Conservation (phyloP, 2,888 invertebrate species). For the Apamea epomidion region DNA sequence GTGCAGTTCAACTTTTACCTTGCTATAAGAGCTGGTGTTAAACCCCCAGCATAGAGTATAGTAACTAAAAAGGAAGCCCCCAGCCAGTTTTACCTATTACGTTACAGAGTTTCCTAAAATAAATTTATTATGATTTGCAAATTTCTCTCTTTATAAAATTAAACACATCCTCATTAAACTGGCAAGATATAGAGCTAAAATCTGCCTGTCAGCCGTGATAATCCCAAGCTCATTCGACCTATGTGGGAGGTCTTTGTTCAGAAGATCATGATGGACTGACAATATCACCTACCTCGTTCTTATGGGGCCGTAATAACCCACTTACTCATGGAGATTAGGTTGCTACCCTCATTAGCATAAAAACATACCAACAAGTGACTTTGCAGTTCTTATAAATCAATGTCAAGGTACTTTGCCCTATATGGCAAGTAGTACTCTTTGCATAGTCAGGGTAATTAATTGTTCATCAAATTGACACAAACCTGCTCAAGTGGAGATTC, state of each 20-base stretch:
- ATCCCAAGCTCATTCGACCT: constrained; percentile 12
- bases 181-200: neutral
- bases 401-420: constrained; percentile 16
- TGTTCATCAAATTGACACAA: neutral
- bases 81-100: too few species aligned
- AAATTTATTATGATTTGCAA: neutral
- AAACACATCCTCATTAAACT: neutral
- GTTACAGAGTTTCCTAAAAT: neutral
- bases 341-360: constrained; percentile 27
- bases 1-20: too few species aligned
- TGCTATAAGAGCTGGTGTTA: too few species aligned
- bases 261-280: constrained; percentile 20
- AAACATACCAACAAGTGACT: constrained; percentile 30
- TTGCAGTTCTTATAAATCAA: constrained; percentile 15
- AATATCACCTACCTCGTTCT: constrained; percentile 27
- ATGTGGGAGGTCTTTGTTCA: constrained; percentile 34
- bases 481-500: too few species aligned
- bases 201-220: neutral
- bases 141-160: neutral
- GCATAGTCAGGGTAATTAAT: neutral
- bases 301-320: constrained; percentile 42
- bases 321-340: constrained; percentile 23
- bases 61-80: too few species aligned
- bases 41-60: too few species aligned
- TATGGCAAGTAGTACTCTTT: constrained; percentile 1